phyloP scores from a whole-genome alignment of 2,888 invertebrate genomes.

The Gryllus longicercus region DNA sequence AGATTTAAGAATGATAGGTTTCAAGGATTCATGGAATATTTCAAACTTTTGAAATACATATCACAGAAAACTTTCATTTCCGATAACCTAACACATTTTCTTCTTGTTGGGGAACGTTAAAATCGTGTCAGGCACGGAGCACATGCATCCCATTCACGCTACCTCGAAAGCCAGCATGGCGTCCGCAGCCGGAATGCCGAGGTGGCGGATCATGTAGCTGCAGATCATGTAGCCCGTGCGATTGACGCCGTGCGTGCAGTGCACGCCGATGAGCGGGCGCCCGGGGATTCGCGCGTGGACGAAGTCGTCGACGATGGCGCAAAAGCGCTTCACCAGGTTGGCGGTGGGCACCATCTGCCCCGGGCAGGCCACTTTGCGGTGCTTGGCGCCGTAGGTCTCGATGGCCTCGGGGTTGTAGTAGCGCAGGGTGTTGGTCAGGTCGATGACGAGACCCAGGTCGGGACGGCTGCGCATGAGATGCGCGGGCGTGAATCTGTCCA shows the following conservation, averaged over 20 bases:
- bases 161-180: conserved; percentile 61
- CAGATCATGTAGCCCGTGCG: conserved; percentile 76
- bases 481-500: neutral
- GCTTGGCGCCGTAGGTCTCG: neutral
- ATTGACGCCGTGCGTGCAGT: conserved; percentile 79
- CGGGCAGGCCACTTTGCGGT: neutral
- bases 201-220: conserved; percentile 59
- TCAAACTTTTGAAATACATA: no score
- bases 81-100: no score
- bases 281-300: conserved; percentile 52
- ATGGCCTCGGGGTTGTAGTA: conserved; percentile 17
- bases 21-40: no score
- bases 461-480: neutral
- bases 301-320: neutral
- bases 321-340: neutral
- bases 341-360: neutral
- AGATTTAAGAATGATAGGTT: no score
- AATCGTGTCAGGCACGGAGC: no score
- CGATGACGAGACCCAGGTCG: neutral
- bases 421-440: neutral
- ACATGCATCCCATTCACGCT: no score
- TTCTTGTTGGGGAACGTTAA: no score
- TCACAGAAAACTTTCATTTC: no score
- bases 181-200: conserved; percentile 54
- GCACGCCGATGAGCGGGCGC: conserved; percentile 66